Evolutionary conservation across 2,113 vertebrate genomes (phyloP), one percentile per base, ranked within the genome.

Genomic region (Sclerurus mexicanus): DNA sequence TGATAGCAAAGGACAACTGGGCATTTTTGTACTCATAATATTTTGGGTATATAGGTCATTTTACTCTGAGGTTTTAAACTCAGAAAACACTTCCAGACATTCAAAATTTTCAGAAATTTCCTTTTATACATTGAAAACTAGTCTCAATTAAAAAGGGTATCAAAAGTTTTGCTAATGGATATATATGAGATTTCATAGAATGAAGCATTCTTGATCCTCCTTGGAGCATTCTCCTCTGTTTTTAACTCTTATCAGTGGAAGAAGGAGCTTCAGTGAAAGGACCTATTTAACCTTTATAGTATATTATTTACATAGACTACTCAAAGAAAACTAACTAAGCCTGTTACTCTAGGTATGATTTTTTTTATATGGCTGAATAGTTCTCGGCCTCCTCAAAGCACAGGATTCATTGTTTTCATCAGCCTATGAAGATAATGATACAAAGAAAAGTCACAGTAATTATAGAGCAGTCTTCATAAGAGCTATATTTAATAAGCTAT

Each of bases 381-480:
- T 78, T 95, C 77, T 82, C 64, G 74, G 72, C 80, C 90, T 93
- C 72, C 58, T 64, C 73, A 95, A 93, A 95, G 68, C 52, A 82
- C 35, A 84, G 19, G 2, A 95, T 76, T 93, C 83, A 93, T 90
- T 95, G 90, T 96, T 96, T 96, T 92, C 58, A 92, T 94, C 92
- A 84, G 83, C 76, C 83, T 89, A 39, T 91, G 93, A 93, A 93
- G 86, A 94, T 78, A 96, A 96, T 81, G 93, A 90, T 90, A 82
- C 86, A 92, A 94, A 94, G 93, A 94, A 96, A 96, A 94, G 95
- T 96, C 88, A 95, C 80, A 87, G 85, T 94, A 97, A 96, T 95
- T 95, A 96, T 22, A 94, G 56, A 94, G 90, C 88, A 94, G 83
- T 93, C 96, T 94, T 89, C 89, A 69, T 88, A 93, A 96, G 66